phyloP scores from a whole-genome alignment of 2,797 vertebrate genomes.

The Hyperoplus lanceolatus region DNA sequence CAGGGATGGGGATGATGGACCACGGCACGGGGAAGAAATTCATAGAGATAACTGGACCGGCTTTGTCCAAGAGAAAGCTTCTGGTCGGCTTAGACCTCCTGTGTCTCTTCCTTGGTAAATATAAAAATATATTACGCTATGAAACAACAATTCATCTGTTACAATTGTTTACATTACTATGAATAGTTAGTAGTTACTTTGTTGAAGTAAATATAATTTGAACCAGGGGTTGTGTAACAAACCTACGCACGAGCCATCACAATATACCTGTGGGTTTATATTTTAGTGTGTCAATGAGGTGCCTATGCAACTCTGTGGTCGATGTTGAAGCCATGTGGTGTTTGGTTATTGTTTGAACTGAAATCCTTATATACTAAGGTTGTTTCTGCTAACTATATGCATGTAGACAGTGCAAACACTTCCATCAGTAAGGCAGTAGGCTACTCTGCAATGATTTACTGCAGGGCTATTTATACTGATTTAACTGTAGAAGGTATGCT shows the following conservation, averaged over 20 bases:
- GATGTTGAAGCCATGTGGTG: background rate
- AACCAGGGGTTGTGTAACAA: too few species aligned
- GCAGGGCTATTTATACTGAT: background rate
- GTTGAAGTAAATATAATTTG: too few species aligned
- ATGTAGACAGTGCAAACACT: background rate
- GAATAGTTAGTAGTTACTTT: too few species aligned
- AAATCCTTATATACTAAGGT: background rate
- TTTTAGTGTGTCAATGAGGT: background rate
- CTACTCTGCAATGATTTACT: background rate
- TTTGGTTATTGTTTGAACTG: background rate
- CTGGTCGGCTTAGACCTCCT: conserved; percentile 79
- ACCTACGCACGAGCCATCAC: background rate
- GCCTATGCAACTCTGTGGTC: background rate
- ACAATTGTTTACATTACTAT: too few species aligned
- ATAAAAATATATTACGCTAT: background rate
- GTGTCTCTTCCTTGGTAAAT: conserved; percentile 80
- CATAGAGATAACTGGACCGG: conserved; percentile 52
- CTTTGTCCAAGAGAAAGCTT: conserved; percentile 75
- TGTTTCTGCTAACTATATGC: background rate
- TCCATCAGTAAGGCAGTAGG: background rate
- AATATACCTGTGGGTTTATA: background rate
- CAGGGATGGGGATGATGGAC: conserved; percentile 69
- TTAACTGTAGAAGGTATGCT: too few species aligned
- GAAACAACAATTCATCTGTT: background rate
- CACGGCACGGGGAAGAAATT: conserved; percentile 61